phyloP scores from a whole-genome alignment of 2,113 vertebrate genomes.

The Dromaius novaehollandiae region DNA sequence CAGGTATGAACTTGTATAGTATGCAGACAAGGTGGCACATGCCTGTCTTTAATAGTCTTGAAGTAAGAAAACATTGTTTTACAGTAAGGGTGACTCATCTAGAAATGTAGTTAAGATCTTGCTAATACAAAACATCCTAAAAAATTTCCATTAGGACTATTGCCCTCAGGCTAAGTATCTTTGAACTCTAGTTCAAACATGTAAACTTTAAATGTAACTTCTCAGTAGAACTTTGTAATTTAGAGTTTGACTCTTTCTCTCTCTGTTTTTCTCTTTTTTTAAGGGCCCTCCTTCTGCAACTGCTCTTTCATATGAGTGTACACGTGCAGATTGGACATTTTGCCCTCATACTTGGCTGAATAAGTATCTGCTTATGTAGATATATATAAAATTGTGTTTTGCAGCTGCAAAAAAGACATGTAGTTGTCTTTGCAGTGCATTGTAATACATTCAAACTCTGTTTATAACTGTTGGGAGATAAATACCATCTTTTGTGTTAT shows the following conservation, averaged over 20 bases:
- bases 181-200: slow-evolving; percentile 65
- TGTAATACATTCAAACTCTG: neutral
- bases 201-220: slow-evolving; percentile 1
- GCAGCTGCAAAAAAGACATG: neutral
- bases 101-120: slow-evolving; percentile 64
- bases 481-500: neutral
- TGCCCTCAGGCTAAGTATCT: slow-evolving; percentile 40
- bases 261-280: neutral
- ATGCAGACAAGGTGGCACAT: slow-evolving; percentile 63
- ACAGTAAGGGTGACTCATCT: slow-evolving; percentile 65
- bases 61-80: slow-evolving; percentile 63
- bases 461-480: neutral
- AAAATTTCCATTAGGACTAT: slow-evolving; percentile 37
- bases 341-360: neutral
- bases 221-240: neutral
- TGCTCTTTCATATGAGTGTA: neutral
- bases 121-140: slow-evolving; percentile 66
- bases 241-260: neutral
- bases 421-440: neutral
- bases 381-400: neutral
- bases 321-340: neutral
- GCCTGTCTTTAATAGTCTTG: slow-evolving; percentile 60
- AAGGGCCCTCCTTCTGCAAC: neutral
- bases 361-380: neutral
- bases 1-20: slow-evolving; percentile 35